These are phyloP conservation scores for Eudyptes chrysolophus DNA, from an alignment of 2,113 vertebrate species.

Conservation along the genomic window DNA sequence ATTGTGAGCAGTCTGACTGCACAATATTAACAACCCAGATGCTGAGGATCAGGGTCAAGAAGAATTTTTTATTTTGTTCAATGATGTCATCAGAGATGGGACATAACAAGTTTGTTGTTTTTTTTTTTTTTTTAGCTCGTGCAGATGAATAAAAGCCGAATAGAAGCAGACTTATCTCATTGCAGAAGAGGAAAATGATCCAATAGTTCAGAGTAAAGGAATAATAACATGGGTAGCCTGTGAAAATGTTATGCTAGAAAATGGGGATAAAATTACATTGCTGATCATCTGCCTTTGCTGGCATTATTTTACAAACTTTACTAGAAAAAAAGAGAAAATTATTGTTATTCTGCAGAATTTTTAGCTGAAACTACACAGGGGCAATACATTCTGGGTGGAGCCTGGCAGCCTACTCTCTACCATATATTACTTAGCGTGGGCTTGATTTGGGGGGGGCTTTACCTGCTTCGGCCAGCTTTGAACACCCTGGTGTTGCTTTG, in stretches of 20 bases:
- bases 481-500: neutral
- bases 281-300: neutral
- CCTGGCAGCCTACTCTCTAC: neutral
- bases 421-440: neutral
- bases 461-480: neutral
- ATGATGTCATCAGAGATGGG: neutral
- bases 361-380: neutral
- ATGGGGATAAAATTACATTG: neutral
- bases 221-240: neutral
- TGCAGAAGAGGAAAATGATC: neutral
- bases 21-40: neutral
- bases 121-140: neutral
- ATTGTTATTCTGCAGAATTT: neutral
- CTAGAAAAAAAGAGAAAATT: neutral
- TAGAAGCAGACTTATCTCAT: neutral
- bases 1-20: neutral
- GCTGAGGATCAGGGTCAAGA: neutral
- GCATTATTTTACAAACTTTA: neutral
- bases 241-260: neutral
- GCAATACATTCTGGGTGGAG: neutral
- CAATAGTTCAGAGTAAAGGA: neutral
- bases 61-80: neutral
- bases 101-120: neutral
- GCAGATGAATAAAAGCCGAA: neutral
- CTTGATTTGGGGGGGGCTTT: neutral